phyloP scores from a whole-genome alignment of 35 echinoderm and acorn worm genomes.

The Chiridota heheva region DNA sequence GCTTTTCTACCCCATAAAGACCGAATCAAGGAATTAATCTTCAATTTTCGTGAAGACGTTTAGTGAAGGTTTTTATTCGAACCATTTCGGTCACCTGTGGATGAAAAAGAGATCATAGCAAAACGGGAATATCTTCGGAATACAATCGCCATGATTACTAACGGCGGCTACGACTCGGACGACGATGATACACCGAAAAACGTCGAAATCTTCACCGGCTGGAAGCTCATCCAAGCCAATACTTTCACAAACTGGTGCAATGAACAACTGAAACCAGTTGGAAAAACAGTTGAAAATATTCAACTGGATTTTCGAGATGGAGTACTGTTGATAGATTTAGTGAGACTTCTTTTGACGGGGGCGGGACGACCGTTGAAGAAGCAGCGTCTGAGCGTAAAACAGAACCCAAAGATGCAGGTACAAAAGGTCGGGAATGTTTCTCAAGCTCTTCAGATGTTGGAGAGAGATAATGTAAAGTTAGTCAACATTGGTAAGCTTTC shows the following conservation, averaged over 20 bases:
- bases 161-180: too few species aligned
- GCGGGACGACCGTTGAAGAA: conserved; percentile 52
- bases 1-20: too few species aligned
- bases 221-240: conserved; percentile 91
- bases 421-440: conserved; percentile 89
- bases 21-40: too few species aligned
- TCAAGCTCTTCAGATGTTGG: conserved; percentile 72
- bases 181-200: too few species aligned
- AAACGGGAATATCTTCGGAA: too few species aligned
- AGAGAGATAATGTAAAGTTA: conserved; percentile 65
- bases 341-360: conserved; percentile 59
- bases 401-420: conserved; percentile 71
- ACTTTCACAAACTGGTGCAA: conserved; percentile 97
- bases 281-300: conserved; percentile 57
- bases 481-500: conserved; percentile 87
- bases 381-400: conserved; percentile 59
- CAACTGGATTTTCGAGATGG: conserved; percentile 74
- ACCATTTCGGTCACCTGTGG: too few species aligned
- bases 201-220: too few species aligned
- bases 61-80: too few species aligned
- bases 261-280: conserved; percentile 70
- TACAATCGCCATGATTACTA: too few species aligned
- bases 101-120: too few species aligned
- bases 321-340: conserved; percentile 62
- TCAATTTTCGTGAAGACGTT: too few species aligned